Evolutionary conservation across 64 coral and sea anemone genomes (phyloP), one percentile per base, ranked within the genome.

Genomic region (Montipora cactus): DNA sequence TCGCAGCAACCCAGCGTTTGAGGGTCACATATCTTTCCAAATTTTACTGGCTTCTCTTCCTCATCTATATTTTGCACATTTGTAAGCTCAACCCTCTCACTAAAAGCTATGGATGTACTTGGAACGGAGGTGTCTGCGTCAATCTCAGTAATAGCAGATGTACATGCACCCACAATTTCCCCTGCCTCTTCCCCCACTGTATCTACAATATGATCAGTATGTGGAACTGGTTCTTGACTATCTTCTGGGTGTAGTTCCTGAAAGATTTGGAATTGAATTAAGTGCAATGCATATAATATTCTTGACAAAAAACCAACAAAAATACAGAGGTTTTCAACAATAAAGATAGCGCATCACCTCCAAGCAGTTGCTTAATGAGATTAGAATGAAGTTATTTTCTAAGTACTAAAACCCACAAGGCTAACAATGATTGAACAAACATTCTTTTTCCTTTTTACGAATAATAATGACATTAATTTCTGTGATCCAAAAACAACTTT

Each of bases 1-100:
- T 97, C 93, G 89, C 96, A 97, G 69, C 96, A 92, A 0, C 93
- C 89, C 61, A 97, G 79, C 4, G 91, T 89, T 69, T 93, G 84
- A 16, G 89, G 76, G 18, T 97, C 91, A 25, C 81, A n/a, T 28
- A 88, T 77, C 47, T 87, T 87, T 5, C 76, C 66, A 86, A 86
- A 86, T 81, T 78, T 78, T 6, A 88, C 87, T 37, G 81, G 92
- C 21, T 93, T 93, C 0, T 93, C 81, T 44, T 93, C 91, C 2
- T 77, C 73, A 8, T 93, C 90, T 18, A 19, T n/a, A 7, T 67
- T 45, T 47, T 80, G 75, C 44, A 2, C 18, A 87, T 21, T 37
- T 4, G 53, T 57, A 57, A 57, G 37, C 80, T 88, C 78, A 19
- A 22, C 15, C 58, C 88, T 77, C 12, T 88, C 83, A 61, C 49